Evolutionary conservation across 2,888 invertebrate genomes (phyloP).

Genomic region (Cistogaster globosa): DNA sequence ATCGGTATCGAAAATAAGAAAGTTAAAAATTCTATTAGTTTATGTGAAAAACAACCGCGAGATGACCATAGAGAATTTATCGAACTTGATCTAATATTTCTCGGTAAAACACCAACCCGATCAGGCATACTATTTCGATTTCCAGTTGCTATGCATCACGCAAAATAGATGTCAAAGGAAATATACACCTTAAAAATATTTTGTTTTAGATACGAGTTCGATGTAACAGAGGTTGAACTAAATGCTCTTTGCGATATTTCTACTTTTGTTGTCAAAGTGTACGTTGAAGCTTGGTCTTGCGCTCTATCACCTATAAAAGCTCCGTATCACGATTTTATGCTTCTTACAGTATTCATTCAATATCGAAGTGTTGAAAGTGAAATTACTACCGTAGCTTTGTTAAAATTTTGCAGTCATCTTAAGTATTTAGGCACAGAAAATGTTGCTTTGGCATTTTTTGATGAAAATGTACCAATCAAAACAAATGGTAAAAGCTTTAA

Average conservation of each 20-base stretch:
- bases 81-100: slow-evolving; percentile 10
- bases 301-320: not conserved
- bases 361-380: too few relatives aligned
- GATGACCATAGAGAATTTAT: not conserved
- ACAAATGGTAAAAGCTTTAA: too few relatives aligned
- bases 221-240: slow-evolving; percentile 11
- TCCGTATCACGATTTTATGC: too few relatives aligned
- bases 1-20: not conserved
- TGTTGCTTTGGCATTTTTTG: too few relatives aligned
- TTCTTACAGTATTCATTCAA: too few relatives aligned
- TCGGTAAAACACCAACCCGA: slow-evolving; percentile 26
- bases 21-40: not conserved
- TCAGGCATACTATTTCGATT: slow-evolving; percentile 28
- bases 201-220: slow-evolving; percentile 9
- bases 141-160: slow-evolving; percentile 12
- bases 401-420: too few relatives aligned
- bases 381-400: too few relatives aligned
- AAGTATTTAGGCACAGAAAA: not conserved
- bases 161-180: slow-evolving; percentile 27
- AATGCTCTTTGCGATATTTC: too few relatives aligned
- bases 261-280: slow-evolving; percentile 22
- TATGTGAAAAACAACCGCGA: not conserved
- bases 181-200: slow-evolving; percentile 19
- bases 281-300: not conserved
- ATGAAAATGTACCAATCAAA: too few relatives aligned